Evolutionary conservation across 2,113 vertebrate genomes (phyloP).

Genomic region (Lichenostomus cassidix): DNA sequence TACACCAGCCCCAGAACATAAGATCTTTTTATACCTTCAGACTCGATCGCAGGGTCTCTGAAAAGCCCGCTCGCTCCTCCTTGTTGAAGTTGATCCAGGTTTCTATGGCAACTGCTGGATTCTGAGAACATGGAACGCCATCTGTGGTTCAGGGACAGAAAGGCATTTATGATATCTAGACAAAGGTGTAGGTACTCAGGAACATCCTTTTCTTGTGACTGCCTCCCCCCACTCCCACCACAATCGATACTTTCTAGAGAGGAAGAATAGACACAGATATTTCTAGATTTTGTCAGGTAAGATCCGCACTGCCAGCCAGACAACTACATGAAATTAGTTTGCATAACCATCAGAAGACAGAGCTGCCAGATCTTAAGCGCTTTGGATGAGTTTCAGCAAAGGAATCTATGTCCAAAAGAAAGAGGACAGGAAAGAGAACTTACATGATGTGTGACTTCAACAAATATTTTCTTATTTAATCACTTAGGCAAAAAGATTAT

Average conservation of each 20-base stretch:
- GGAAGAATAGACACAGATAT: not conserved
- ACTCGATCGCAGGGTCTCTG: slow-evolving; percentile 85
- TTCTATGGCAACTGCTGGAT: slow-evolving; percentile 89
- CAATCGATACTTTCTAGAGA: not conserved
- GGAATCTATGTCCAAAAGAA: not conserved
- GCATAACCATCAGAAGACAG: not conserved
- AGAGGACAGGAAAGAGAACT: not conserved
- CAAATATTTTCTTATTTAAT: not conserved
- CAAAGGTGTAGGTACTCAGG: not conserved
- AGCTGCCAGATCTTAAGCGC: not conserved
- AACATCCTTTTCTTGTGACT: not conserved
- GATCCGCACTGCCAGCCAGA: not conserved
- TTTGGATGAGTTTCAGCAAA: not conserved
- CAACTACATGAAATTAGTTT: not conserved
- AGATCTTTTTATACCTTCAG: slow-evolving; percentile 83
- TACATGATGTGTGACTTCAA: accelerated
- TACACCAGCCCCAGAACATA: not conserved
- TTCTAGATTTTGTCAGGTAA: not conserved
- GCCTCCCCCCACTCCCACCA: not conserved
- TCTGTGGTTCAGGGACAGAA: slow-evolving; percentile 74
- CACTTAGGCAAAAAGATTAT: not conserved
- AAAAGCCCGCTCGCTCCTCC: slow-evolving; percentile 91
- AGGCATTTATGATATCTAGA: not conserved
- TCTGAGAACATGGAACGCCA: slow-evolving; percentile 95
- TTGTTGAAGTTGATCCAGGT: slow-evolving; percentile 97